Base-by-base conservation (phyloP, 2,888 invertebrate genomes). In the Rotaria sp. region DNA sequence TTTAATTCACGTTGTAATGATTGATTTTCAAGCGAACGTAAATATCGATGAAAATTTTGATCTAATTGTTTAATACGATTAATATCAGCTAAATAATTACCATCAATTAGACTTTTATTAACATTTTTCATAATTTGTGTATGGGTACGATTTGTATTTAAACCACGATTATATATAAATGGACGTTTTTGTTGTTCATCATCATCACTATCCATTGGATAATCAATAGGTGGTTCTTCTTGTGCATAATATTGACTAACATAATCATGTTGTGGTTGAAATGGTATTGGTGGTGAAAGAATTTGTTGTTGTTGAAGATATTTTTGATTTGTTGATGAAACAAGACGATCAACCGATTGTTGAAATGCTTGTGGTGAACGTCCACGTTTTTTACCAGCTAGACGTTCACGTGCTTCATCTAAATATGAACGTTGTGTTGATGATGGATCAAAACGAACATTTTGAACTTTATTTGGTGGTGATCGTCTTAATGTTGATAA, bases 1-100 rank as follows among this genome's bases (percentile, higher is more conserved):
- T 86, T 75, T 45, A 86, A 59, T n/a, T 86, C 86, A 67, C 86
- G 55, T 84, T 86, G 80, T 41, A 86, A 85, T 24, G 86, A 85
- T 52, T 55, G 80, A 50, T 84, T 85, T 41, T 86, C 86, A 11
- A 85, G 50, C 48, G 55, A 55, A 30, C 84, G 84, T 85, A 86
- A 57, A 10, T 67, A 48, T 26, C 86, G 48, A 30, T 74, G 50
- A 3, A 84, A 80, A 45, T 41, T 45, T 45, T 45, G 80, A 5
- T 80, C 80, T 11, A 80, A 13, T 45, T 45, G 80, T 45, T 80
- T 80, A 11, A 41, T 10, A n/a, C 80, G 80, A 80, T 80, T 80
- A 4, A 10, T 13, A 45, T 45, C 80, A 2, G 26, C 8, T n/a
- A 45, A 11, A 15, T 45, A 80, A n/a, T 26, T 26, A 11, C 45